Conservation (phyloP, 2,888 invertebrate genomes). For the Sinhomidia bicolor region DNA sequence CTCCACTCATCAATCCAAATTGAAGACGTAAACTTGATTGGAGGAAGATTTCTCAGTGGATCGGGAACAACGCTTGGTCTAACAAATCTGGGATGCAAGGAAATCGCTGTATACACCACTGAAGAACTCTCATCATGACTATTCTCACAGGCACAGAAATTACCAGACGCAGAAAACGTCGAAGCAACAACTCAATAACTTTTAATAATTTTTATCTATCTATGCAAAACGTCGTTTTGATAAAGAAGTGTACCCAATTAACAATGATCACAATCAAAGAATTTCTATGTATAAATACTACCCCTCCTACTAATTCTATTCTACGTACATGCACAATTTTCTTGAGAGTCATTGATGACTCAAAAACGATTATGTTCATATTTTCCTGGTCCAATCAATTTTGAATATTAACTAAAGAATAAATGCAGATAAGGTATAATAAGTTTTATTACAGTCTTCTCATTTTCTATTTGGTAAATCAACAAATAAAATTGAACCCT, state of each 20-base stretch:
- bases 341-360: too few relatives aligned
- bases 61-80: slow-evolving; percentile 72
- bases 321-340: too few relatives aligned
- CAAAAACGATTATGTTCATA: too few relatives aligned
- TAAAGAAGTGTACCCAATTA: background rate
- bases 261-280: too few relatives aligned
- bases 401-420: too few relatives aligned
- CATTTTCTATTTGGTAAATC: too few relatives aligned
- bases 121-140: background rate
- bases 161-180: background rate
- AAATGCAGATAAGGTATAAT: too few relatives aligned
- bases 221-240: background rate
- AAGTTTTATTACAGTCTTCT: too few relatives aligned
- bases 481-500: too few relatives aligned
- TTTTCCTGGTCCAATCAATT: too few relatives aligned
- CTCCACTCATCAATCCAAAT: slow-evolving; percentile 73
- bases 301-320: too few relatives aligned
- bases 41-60: slow-evolving; percentile 75
- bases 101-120: slow-evolving; percentile 69
- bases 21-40: slow-evolving; percentile 77
- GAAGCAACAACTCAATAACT: background rate
- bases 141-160: background rate
- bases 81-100: slow-evolving; percentile 72
- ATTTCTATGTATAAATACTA: too few relatives aligned
- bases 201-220: background rate